Evolutionary conservation across 2,113 vertebrate genomes (phyloP), one percentile per base, ranked within the genome.

Genomic region (Dendropsophus ebraccatus): DNA sequence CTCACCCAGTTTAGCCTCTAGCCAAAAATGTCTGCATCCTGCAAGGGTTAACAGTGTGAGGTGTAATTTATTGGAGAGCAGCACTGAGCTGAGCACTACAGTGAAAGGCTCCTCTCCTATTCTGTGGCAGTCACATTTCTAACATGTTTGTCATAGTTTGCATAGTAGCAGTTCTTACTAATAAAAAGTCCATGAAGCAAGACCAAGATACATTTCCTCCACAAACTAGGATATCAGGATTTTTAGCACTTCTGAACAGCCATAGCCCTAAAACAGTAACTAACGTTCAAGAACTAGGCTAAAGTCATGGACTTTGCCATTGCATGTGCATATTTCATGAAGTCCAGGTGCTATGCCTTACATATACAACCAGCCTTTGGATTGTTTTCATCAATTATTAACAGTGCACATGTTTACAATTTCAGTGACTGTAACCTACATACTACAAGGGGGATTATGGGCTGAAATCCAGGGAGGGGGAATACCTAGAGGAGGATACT

Each of bases 311-410:
- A 54, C 75, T 77, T 77, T 77, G 75, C 32, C 32, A 30, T 28
- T 1, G 6, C 54, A 25, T 12, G 12, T 54, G 49, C n/a, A 54
- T 52, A 77, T 54, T 52, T 32, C 75, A 54, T 30, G 0, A 2
- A 14, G 30, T 37, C 50, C 52, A 35, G 49, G 28, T 78, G 49
- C 50, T 78, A 37, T 16, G 54, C 75, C 75, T 54, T 32, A 50
- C 4, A n/a, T n/a, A n/a, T n/a, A n/a, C n/a, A n/a, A 56, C 41
- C 41, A 25, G 45, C 9, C 72, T 75, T 49, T 49, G 56, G 21
- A 28, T 49, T 47, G 41, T n/a, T 49, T 10, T n/a, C 23, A 75
- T 75, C 21, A 75, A 75, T 75, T 45, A 75, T 75, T 75, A 49
- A 75, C 45, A 75, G 7, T 3, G 28, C n/a, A 21, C 52, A 19